Conservation (phyloP, 2,888 invertebrate genomes). For the Tineola bisselliella region DNA sequence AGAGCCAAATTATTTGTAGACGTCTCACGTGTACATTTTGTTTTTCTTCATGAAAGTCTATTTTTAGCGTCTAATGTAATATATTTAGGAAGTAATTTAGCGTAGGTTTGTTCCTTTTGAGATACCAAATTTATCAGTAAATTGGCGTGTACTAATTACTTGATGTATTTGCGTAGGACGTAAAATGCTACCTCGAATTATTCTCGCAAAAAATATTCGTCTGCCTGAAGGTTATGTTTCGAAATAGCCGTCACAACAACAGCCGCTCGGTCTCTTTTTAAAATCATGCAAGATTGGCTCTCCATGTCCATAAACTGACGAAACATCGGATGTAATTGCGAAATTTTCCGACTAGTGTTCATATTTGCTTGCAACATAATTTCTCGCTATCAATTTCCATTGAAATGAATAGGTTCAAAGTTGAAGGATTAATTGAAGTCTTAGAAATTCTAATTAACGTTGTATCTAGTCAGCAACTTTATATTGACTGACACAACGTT, state of each 20-base stretch:
- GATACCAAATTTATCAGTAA: background rate
- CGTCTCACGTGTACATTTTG: background rate
- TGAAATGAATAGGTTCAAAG: constrained; percentile 9
- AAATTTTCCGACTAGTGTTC: constrained; percentile 3
- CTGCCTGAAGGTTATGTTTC: background rate
- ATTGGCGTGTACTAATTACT: background rate
- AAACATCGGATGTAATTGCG: background rate
- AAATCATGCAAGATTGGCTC: background rate
- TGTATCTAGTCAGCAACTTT: background rate
- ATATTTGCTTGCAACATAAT: constrained; percentile 9
- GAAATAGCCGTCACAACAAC: background rate
- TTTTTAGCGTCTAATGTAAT: background rate
- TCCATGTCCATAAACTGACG: background rate
- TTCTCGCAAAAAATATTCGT: background rate
- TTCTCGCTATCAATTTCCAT: constrained; percentile 11
- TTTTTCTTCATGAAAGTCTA: background rate
- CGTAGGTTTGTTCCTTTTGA: background rate
- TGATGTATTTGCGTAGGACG: background rate
- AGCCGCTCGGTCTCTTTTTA: background rate
- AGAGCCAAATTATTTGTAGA: background rate
- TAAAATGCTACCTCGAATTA: background rate
- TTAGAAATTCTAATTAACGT: background rate
- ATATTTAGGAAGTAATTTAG: background rate
- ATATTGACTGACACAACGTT: background rate
- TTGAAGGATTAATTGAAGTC: constrained; percentile 1